Conservation (phyloP, 2,888 invertebrate genomes). For the Drosophila aldrichi region DNA sequence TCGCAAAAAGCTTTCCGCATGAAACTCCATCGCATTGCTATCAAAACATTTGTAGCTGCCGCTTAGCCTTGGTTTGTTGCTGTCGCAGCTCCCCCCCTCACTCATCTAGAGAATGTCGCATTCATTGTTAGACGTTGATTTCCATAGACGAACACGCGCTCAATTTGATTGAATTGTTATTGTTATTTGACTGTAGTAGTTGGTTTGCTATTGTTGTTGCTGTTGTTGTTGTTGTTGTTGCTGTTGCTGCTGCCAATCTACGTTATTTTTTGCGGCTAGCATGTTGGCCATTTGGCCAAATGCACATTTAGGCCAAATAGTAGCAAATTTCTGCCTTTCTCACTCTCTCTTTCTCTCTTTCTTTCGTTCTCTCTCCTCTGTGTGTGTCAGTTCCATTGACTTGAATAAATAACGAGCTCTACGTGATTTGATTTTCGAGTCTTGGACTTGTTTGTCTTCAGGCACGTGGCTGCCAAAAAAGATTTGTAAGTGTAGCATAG, state of each 20-base stretch:
- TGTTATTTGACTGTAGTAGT: slow-evolving; percentile 56
- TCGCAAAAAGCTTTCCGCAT: slow-evolving; percentile 15
- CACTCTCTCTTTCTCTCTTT: neutral
- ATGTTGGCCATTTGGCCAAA: slow-evolving; percentile 61
- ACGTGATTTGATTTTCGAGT: slow-evolving; percentile 70
- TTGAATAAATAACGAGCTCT: slow-evolving; percentile 67
- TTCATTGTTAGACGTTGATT: slow-evolving; percentile 50
- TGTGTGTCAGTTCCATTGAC: slow-evolving; percentile 62
- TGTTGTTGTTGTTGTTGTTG: slow-evolving; percentile 20
- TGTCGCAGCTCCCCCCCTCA: neutral
- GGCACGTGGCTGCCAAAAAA: slow-evolving; percentile 53
- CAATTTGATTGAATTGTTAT: slow-evolving; percentile 77
- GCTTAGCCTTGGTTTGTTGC: slow-evolving; percentile 44
- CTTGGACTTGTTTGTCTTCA: slow-evolving; percentile 53
- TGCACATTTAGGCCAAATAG: slow-evolving; percentile 71
- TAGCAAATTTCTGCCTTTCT: slow-evolving; percentile 29
- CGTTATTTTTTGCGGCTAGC: slow-evolving; percentile 49
- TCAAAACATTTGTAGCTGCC: slow-evolving; percentile 58
- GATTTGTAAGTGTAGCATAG: slow-evolving; percentile 33
- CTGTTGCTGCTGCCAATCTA: slow-evolving; percentile 16
- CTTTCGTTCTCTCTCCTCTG: neutral
- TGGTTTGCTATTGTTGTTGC: slow-evolving; percentile 1
- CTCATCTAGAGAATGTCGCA: neutral
- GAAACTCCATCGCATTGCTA: slow-evolving; percentile 39
- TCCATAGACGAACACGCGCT: slow-evolving; percentile 58